Percentiles rank a stretch among this genome's conserved stretches.
These are phyloP conservation scores for Pentamera pediparva DNA, from an alignment of 53 echinoderm and acorn worm species.

Conservation along the genomic window DNA sequence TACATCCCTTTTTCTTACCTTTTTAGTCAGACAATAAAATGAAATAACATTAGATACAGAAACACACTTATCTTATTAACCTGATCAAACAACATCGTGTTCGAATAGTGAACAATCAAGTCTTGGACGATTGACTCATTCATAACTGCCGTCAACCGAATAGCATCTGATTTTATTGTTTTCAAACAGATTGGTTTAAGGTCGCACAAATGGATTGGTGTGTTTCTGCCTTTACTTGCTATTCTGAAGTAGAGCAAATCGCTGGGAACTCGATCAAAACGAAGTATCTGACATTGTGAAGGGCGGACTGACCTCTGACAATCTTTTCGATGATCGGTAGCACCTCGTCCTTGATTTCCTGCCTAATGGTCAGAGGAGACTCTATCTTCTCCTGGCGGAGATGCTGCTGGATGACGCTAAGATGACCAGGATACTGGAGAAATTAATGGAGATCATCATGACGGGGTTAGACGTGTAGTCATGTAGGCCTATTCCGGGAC, in stretches of 20 bases:
- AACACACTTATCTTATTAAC: too few species aligned
- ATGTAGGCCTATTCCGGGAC: too few species aligned
- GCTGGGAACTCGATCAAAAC: not conserved
- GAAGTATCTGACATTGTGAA: not conserved
- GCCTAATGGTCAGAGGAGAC: slow-evolving; percentile 58
- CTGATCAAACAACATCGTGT: too few species aligned
- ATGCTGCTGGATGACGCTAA: slow-evolving; percentile 53
- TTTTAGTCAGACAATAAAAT: too few species aligned
- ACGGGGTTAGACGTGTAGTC: not conserved
- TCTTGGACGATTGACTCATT: too few species aligned
- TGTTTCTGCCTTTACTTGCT: not conserved
- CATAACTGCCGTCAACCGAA: too few species aligned
- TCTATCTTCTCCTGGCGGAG: slow-evolving; percentile 55
- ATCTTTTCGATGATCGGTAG: slow-evolving; percentile 64
- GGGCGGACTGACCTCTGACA: slow-evolving; percentile 49
- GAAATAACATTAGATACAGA: too few species aligned
- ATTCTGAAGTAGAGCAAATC: not conserved
- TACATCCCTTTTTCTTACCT: too few species aligned
- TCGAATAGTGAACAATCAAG: too few species aligned
- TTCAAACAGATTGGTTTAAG: not conserved
- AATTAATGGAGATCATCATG: too few species aligned
- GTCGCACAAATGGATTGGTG: not conserved
- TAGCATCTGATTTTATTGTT: too few species aligned
- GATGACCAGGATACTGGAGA: slow-evolving; percentile 71
- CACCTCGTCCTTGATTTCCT: slow-evolving; percentile 56